Evolutionary conservation across 1,140 invertebrate genomes (phyloP).

Genomic region (Argopecten irradians): DNA sequence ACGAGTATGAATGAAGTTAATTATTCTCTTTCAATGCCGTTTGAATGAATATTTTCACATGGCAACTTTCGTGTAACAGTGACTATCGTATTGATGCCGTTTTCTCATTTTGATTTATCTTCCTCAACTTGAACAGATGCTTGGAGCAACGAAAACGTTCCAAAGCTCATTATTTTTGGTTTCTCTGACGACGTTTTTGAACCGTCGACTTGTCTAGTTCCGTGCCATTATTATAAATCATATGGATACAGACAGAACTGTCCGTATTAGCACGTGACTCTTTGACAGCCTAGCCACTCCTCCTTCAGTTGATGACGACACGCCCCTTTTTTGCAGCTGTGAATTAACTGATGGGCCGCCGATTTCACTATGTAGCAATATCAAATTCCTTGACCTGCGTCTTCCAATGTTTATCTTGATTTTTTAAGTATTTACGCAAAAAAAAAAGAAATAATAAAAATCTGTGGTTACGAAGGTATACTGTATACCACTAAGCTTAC

Average conservation of each 20-base stretch:
- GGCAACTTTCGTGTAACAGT: background rate
- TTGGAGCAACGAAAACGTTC: background rate
- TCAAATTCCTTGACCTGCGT: background rate
- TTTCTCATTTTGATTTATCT: background rate
- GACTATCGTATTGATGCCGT: background rate
- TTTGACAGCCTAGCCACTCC: background rate
- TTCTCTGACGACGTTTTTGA: background rate
- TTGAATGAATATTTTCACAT: conserved; percentile 12
- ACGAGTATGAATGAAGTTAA: background rate
- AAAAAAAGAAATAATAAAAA: no score
- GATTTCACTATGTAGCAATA: background rate
- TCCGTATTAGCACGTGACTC: background rate
- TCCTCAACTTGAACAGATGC: conserved; percentile 9
- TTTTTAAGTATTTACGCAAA: no score
- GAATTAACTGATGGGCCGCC: background rate
- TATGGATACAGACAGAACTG: background rate
- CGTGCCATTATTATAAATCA: background rate
- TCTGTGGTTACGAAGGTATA: background rate
- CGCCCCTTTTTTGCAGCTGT: conserved; percentile 4
- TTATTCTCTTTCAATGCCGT: conserved; percentile 1
- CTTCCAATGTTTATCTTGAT: background rate
- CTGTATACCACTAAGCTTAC: background rate
- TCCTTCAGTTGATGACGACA: background rate
- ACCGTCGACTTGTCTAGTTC: background rate
- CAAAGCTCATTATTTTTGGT: conserved; percentile 11